Evolutionary conservation across 2,113 vertebrate species (phyloP).

Genomic region (Malurus elegans): DNA sequence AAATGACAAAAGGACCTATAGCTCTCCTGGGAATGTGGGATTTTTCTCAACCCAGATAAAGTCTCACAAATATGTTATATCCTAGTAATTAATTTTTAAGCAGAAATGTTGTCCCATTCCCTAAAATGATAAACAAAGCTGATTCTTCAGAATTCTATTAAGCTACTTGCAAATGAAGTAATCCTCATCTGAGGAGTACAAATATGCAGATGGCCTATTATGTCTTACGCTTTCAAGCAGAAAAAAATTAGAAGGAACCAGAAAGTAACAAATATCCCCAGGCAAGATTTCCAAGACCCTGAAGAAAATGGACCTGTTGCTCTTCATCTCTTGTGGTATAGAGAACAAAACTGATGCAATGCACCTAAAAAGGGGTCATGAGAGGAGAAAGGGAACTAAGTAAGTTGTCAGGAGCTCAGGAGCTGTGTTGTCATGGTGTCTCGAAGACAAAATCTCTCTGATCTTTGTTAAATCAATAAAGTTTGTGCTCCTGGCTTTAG

Average conservation of each 20-base stretch:
- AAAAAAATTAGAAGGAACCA: conserved; percentile 14
- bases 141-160: neutral
- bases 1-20: neutral
- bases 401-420: neutral
- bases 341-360: neutral
- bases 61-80: neutral
- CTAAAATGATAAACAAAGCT: conserved; percentile 2
- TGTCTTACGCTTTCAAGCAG: neutral
- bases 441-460: neutral
- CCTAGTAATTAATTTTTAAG: neutral
- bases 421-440: neutral
- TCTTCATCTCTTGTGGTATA: neutral
- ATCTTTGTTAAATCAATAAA: neutral
- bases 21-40: neutral
- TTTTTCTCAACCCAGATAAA: neutral
- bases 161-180: neutral
- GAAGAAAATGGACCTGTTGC: neutral
- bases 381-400: neutral
- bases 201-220: neutral
- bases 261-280: neutral
- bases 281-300: neutral
- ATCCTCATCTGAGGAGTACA: conserved; percentile 7
- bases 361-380: neutral
- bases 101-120: neutral
- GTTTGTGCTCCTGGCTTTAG: neutral